These are phyloP conservation scores for Aspidapion aeneum DNA, from an alignment of 2,888 invertebrate species.

Conservation along the genomic window DNA sequence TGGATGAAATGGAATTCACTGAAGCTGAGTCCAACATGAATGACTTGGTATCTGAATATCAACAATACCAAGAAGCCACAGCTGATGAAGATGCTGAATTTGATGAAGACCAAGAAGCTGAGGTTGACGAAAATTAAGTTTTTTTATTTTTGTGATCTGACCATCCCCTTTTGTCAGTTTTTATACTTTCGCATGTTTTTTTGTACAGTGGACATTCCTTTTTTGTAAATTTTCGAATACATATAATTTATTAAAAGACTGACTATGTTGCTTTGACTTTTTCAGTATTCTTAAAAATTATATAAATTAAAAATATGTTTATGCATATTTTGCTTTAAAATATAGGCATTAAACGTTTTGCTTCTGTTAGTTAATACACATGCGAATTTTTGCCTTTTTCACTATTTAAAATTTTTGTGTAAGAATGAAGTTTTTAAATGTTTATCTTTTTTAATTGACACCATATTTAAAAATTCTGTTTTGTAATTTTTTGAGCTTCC, in stretches of 20 bases:
- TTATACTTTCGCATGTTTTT: constrained; percentile 36
- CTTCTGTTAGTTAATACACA: neutral
- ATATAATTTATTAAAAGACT: constrained; percentile 45
- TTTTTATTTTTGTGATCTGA: constrained; percentile 20
- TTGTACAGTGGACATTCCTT: constrained; percentile 42
- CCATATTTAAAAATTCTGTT: neutral
- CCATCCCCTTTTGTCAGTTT: constrained; percentile 17
- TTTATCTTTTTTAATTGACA: neutral
- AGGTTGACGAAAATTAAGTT: constrained; percentile 63
- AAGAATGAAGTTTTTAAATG: neutral
- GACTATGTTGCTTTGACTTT: constrained; percentile 38
- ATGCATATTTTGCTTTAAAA: neutral
- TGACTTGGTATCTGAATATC: constrained; percentile 89
- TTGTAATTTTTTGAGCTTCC: neutral
- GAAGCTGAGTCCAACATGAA: constrained; percentile 96
- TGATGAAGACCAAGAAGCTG: constrained; percentile 72
- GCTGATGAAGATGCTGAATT: constrained; percentile 81
- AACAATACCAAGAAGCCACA: constrained; percentile 90
- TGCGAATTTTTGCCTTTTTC: neutral
- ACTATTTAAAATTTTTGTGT: neutral
- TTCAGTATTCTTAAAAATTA: neutral
- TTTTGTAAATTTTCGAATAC: constrained; percentile 37
- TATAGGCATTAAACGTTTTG: neutral
- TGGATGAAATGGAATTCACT: constrained; percentile 97
- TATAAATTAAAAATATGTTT: no score